Base-by-base conservation (phyloP, 2,797 vertebrate species). In the Bufotes viridis region DNA sequence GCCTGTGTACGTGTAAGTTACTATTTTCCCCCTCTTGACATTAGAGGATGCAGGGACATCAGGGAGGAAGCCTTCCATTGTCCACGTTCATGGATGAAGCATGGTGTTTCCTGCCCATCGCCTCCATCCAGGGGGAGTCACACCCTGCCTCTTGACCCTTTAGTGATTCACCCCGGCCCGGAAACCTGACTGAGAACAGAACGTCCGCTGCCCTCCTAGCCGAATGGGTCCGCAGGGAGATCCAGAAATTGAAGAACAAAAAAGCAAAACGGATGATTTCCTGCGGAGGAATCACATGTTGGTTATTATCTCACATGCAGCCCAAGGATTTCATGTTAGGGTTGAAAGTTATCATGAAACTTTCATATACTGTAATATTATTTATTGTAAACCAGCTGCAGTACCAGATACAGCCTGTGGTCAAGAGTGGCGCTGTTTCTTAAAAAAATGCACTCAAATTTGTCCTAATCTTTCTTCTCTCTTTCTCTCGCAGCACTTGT, bases 401-500 rank as follows among this genome's bases (percentile, higher is more conserved):
- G 22, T 74, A 49, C 34, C 34, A 18, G 42, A 11, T 26, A 34
- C 18, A 1, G 72, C 69, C 34, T 7, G 3, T 42, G 7, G 9
- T 20, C 42, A 49, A 42, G 5, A 22, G 78, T 42, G 26, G 26
- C 34, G 29, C 20, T 29, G n/a, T 55, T 60, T 55, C 26, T 69
- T 0, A 24, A 65, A 12, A 65, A 57, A 57, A 57, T 57, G 2
- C 9, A 2, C 15, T n/a, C 0, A 1, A 63, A 63, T 24, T 18
- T 74, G 12, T 75, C n/a, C 51, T 86, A n/a, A 86, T 24, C 92
- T 86, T 57, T 82, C 84, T 18, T 78, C 65, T 24, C n/a, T 89
- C 34, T 42, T 3, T 88, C 91, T 75, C 63, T 92, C 92, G 83
- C 88, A 96, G 95, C 83, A 89, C 92, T 4, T 89, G 92, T 0